Evolutionary conservation across 37 sponge, comb jelly and placozoan species (phyloP), one percentile per base, ranked within the genome.

Genomic region (Chondrosia reniformis): DNA sequence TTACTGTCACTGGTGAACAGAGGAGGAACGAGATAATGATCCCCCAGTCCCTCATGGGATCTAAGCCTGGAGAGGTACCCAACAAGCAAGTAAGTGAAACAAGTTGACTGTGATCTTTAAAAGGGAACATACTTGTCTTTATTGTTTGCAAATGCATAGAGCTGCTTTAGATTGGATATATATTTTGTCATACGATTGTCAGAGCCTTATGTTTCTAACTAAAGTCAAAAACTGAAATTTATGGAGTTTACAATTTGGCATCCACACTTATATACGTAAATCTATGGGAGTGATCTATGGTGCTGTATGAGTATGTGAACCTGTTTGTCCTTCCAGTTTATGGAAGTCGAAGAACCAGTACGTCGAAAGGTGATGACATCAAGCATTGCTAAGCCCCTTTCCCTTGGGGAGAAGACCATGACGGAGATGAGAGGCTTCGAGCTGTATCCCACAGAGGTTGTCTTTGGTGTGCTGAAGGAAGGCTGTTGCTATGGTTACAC

Each of bases 381-480:
- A 19, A 87, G 88, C 22, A 74, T 89, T 1, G 34, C 83, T 21
- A 37, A 41, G 10, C 40, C 31, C 34, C 76, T 75, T 5, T 43
- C 76, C 22, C 72, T 62, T 10, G 72, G 76, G 6, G 58, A 76
- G 67, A 46, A 65, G 66, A 77, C 72, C 25, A 69, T 79, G 55
- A 45, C 79, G 22, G 76, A 74, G 27, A 44, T 85, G 62, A 80
- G 88, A 71, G 95, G 95, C 31, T 86, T 95, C 58, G 83, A 82
- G 55, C 67, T 92, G 46, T 45, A 39, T 30, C 96, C 96, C 28
- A 54, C 63, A 25, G 78, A 84, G 41, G 83, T 97, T 19, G 83
- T 83, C 45, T 97, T 97, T 82, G 98, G 98, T 49, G 77, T 85
- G 1, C 79, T 97, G 6, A 57, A 63, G 30, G 95, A 91, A 44